Evolutionary conservation across 1,140 invertebrate genomes (phyloP), one percentile per base, ranked within the genome.

Genomic region (Dermatophagoides farinae): DNA sequence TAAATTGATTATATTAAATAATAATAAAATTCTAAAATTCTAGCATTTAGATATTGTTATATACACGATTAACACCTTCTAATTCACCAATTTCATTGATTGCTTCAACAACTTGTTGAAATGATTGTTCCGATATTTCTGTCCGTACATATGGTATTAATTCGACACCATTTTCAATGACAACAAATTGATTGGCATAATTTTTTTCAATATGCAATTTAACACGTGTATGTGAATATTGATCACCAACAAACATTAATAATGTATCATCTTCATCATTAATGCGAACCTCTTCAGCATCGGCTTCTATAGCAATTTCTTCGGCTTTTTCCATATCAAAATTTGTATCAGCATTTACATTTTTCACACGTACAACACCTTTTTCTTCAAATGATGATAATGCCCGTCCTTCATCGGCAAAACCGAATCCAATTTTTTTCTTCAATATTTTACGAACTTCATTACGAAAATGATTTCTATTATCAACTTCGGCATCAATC

Each of bases 31-130:
- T n/a, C 31, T 31, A 31, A 31, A 31, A 31, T n/a, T n/a, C 31
- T 4, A 31, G 31, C 2, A 31, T 71, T n/a, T 66, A 70, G 62
- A 78, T 70, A 68, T 80, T 80, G 65, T 77, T 73, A 64, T 70
- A 71, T 37, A 79, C 57, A 64, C 69, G 70, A 46, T 72, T 66
- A 51, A 80, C 68, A 66, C 77, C 77, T 40, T 71, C 68, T 25
- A 75, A 25, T 12, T 61, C 68, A 57, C 71, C 67, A 40, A 80
- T 47, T 68, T 71, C 76, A 10, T 71, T 64, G 53, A 68, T 71
- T 12, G 78, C 64, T 51, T 67, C 71, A 14, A 67, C 65, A 59
- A 71, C 65, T 37, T 39, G 40, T 62, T 72, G 53, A 51, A 75
- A 66, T 12, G 77, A 71, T 16, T 68, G 62, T 23, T 78, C 74